Base-by-base conservation (phyloP, 1,140 invertebrate genomes). In the Drosophila melanica region DNA sequence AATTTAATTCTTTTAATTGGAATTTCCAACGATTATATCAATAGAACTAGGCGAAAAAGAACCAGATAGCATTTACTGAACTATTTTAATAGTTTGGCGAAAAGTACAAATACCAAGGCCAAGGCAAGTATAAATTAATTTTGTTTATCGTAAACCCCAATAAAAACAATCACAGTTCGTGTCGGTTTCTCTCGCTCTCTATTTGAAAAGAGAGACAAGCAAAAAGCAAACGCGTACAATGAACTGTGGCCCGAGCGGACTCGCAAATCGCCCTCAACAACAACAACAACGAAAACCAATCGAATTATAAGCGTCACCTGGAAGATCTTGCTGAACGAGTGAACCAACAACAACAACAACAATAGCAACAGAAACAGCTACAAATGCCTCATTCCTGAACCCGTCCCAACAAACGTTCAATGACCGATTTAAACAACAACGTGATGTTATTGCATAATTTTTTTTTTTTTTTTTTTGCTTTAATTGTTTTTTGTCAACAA, bases 361-460 rank as follows among this genome's bases (percentile, higher is more conserved):
- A 54, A 37, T 33, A 60, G 14, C 60, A 66, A 66, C 23, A 42
- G 74, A 30, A 37, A 4, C 58, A 64, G 62, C 50, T 63, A 63
- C 44, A 64, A 42, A 63, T 41, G 23, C 20, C 14, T 51, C 47
- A 20, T 57, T 65, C 68, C 57, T 35, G 69, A 74, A 60, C 51
- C 39, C 59, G 60, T 44, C 48, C 14, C 39, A 10, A 45, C 14
- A 48, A 59, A 68, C 80, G 80, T 79, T 82, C 80, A 82, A 79
- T 75, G 80, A 84, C 80, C 81, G 76, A 73, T 79, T 79, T 76
- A 66, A 67, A 55, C 64, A 47, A 55, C 55, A 75, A 58, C n/a
- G 44, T 33, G 42, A 58, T 74, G 51, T 65, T 45, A 81, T 86
- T 86, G 82, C 82, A 86, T 86, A 86, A 86, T n/a, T n/a, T n/a